These are phyloP conservation scores for Antedon mediterranea DNA, from an alignment of 53 echinoderm and acorn worm species.

Conservation along the genomic window DNA sequence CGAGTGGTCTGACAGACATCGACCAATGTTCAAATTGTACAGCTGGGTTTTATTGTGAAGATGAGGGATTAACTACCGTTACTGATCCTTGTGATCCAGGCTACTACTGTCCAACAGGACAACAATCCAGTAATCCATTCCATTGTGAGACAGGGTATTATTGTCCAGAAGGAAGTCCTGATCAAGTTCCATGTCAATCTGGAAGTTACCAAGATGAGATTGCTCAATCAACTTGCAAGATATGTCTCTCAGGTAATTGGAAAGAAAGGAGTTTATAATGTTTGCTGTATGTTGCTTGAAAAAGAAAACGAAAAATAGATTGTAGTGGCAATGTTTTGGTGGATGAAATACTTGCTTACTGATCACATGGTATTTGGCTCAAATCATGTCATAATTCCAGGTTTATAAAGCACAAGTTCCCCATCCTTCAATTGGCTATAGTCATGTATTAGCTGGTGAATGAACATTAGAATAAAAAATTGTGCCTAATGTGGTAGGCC, in stretches of 20 bases:
- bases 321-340: too few species aligned
- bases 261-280: not conserved
- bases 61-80: slow-evolving; percentile 51
- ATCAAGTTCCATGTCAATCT: slow-evolving; percentile 59
- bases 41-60: slow-evolving; percentile 79
- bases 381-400: too few species aligned
- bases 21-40: slow-evolving; percentile 61
- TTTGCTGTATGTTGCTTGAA: too few species aligned
- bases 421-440: too few species aligned
- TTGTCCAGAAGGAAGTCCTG: slow-evolving; percentile 60
- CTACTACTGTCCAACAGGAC: slow-evolving; percentile 79
- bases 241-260: slow-evolving; percentile 44
- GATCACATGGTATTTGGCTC: too few species aligned
- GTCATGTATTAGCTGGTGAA: too few species aligned
- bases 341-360: too few species aligned
- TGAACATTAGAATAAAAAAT: too few species aligned
- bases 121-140: slow-evolving; percentile 60
- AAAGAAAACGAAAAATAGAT: too few species aligned
- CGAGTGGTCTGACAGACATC: slow-evolving; percentile 39
- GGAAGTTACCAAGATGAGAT: slow-evolving; percentile 81
- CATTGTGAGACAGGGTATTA: slow-evolving; percentile 75
- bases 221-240: slow-evolving; percentile 61
- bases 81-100: slow-evolving; percentile 86
- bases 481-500: too few species aligned
- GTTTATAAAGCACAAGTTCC: too few species aligned